phyloP scores from a whole-genome alignment of 1,140 invertebrate genomes.

The Aphelinus atriplicis region DNA sequence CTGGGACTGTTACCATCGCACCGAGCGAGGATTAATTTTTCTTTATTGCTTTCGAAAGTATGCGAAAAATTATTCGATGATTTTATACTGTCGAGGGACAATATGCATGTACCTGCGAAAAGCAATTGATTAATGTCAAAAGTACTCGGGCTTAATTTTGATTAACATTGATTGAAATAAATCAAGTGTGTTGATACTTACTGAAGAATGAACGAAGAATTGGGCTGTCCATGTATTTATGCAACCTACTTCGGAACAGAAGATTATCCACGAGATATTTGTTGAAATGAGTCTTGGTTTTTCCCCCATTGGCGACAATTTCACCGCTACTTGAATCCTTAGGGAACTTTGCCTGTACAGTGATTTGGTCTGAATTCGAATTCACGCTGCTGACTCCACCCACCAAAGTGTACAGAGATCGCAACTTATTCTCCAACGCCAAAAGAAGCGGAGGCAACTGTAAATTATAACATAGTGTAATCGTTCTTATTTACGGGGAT shows the following conservation, averaged over 20 bases:
- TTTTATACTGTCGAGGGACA: conserved; percentile 51
- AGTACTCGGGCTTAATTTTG: neutral
- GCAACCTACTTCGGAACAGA: conserved; percentile 56
- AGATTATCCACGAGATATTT: conserved; percentile 53
- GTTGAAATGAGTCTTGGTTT: conserved; percentile 51
- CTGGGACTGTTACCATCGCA: conserved; percentile 59
- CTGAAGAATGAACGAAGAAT: conserved; percentile 54
- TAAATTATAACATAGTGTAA: conserved; percentile 19
- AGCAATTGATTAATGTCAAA: conserved; percentile 23
- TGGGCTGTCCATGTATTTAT: conserved; percentile 57
- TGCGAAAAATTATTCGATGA: conserved; percentile 55
- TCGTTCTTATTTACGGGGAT: conserved; percentile 13
- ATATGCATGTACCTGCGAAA: conserved; percentile 55
- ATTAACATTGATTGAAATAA: neutral
- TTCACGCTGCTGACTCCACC: conserved; percentile 48
- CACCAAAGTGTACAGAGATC: conserved; percentile 54
- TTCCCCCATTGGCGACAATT: conserved; percentile 52
- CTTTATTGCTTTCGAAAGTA: conserved; percentile 44
- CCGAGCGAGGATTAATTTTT: conserved; percentile 58
- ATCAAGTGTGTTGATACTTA: conserved; percentile 40
- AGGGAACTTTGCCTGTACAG: conserved; percentile 51
- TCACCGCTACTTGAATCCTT: conserved; percentile 52
- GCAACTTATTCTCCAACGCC: conserved; percentile 49
- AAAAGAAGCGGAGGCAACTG: conserved; percentile 55
- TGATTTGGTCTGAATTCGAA: conserved; percentile 45